Percentiles rank a stretch among this genome's conserved stretches.
phyloP scores from a whole-genome alignment of 2,797 vertebrate species.

The Leptodactylus fallax region DNA sequence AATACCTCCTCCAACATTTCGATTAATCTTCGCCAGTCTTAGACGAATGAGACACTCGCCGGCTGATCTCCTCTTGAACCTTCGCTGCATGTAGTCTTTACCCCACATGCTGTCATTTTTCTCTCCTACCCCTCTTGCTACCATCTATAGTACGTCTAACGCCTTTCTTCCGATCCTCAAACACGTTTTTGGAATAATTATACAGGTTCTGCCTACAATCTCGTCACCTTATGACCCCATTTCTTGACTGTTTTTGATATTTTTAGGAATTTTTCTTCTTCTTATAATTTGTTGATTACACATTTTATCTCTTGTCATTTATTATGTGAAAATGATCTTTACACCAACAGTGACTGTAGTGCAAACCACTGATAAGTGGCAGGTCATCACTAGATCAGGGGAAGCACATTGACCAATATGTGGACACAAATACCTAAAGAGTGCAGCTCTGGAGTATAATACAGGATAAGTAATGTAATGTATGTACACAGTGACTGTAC shows the following conservation, averaged over 20 bases:
- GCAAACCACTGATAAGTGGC: no score
- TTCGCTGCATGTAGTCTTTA: slow-evolving; percentile 26
- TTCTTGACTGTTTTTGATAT: neutral
- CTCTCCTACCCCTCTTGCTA: slow-evolving; percentile 42
- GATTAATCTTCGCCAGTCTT: slow-evolving; percentile 40
- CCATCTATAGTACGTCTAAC: neutral
- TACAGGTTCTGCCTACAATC: neutral
- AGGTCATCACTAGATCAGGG: no score
- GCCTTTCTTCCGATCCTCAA: neutral
- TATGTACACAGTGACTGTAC: neutral
- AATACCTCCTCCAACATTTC: slow-evolving; percentile 44
- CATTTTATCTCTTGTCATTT: neutral
- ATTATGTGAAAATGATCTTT: neutral
- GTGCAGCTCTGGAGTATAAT: neutral
- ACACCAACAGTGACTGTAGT: neutral
- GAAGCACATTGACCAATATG: no score
- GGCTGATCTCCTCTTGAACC: slow-evolving; percentile 41
- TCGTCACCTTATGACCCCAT: neutral
- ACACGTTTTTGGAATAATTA: slow-evolving; percentile 1
- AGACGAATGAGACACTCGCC: slow-evolving; percentile 22
- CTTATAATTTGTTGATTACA: neutral
- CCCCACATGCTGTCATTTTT: slow-evolving; percentile 29
- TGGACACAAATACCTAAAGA: no score
- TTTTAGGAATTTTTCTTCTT: neutral
- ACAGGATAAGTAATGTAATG: neutral